These are phyloP conservation scores for Megaceryle maxima DNA, from an alignment of 2,113 vertebrate genomes.

Conservation along the genomic window DNA sequence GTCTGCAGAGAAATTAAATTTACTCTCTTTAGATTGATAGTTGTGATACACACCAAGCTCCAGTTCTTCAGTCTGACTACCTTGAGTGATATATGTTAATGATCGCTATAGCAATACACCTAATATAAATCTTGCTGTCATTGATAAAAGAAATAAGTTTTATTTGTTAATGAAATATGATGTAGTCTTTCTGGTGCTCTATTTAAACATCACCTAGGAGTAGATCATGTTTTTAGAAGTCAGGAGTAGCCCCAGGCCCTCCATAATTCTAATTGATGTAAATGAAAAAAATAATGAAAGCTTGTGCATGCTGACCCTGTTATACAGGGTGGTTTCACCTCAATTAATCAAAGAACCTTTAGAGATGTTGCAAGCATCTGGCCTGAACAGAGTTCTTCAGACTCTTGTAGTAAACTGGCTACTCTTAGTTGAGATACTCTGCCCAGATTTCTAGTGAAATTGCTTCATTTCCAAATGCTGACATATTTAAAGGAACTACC, in stretches of 20 bases:
- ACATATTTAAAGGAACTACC: not conserved
- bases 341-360: slow-evolving; percentile 92
- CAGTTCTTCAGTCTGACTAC: slow-evolving; percentile 34
- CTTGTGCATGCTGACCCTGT: slow-evolving; percentile 88
- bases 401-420: slow-evolving; percentile 68
- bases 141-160: slow-evolving; percentile 65
- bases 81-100: slow-evolving; percentile 68
- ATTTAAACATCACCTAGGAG: slow-evolving; percentile 76
- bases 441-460: not conserved
- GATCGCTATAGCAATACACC: slow-evolving; percentile 31
- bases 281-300: slow-evolving; percentile 88
- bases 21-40: slow-evolving; percentile 23
- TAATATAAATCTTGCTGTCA: slow-evolving; percentile 64
- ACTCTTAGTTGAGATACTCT: not conserved
- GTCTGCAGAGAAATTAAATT: slow-evolving; percentile 26
- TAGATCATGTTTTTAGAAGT: slow-evolving; percentile 75
- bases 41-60: slow-evolving; percentile 23
- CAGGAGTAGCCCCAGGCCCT: slow-evolving; percentile 70
- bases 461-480: not conserved
- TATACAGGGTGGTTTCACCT: slow-evolving; percentile 85
- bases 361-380: slow-evolving; percentile 87
- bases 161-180: slow-evolving; percentile 79
- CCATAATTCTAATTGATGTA: slow-evolving; percentile 89
- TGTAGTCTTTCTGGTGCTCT: slow-evolving; percentile 75
- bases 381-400: slow-evolving; percentile 70